A percentile compares a stretch with the other conserved stretches of the same genome.
Conservation (phyloP, 2,888 invertebrate genomes). For the Polyommatus icarus region DNA sequence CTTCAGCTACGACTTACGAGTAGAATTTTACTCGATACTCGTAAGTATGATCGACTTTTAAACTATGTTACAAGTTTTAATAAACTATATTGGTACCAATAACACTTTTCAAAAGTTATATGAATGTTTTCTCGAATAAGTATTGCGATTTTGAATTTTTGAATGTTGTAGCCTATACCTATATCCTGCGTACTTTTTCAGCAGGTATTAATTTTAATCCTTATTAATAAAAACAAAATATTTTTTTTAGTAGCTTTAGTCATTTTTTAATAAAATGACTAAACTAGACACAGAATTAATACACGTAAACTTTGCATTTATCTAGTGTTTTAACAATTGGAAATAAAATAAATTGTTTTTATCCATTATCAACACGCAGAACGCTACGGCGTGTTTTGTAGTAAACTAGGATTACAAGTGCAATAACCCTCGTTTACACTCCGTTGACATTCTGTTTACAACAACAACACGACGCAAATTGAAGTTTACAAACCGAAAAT, state of each 20-base stretch:
- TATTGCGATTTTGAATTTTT: no score
- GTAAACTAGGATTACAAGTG: conserved; percentile 21
- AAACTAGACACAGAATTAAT: no score
- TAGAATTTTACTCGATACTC: conserved; percentile 6
- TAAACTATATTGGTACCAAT: neutral
- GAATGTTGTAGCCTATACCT: no score
- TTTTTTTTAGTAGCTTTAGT: no score
- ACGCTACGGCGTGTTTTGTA: neutral
- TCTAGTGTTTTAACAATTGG: neutral
- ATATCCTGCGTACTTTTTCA: no score
- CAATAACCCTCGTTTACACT: neutral
- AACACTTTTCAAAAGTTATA: neutral
- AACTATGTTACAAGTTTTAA: neutral
- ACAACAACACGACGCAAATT: conserved; percentile 21
- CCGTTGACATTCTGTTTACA: neutral
- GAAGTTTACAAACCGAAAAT: conserved; percentile 34
- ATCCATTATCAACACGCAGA: neutral
- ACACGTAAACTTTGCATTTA: neutral
- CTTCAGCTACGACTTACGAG: conserved; percentile 17
- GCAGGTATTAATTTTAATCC: no score
- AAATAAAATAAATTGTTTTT: neutral
- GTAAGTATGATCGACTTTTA: conserved; percentile 7
- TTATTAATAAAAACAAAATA: no score
- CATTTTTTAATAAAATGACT: no score
- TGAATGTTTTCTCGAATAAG: neutral